Evolutionary conservation across 2,113 vertebrate genomes (phyloP).

Genomic region (Heptranchias perlo): DNA sequence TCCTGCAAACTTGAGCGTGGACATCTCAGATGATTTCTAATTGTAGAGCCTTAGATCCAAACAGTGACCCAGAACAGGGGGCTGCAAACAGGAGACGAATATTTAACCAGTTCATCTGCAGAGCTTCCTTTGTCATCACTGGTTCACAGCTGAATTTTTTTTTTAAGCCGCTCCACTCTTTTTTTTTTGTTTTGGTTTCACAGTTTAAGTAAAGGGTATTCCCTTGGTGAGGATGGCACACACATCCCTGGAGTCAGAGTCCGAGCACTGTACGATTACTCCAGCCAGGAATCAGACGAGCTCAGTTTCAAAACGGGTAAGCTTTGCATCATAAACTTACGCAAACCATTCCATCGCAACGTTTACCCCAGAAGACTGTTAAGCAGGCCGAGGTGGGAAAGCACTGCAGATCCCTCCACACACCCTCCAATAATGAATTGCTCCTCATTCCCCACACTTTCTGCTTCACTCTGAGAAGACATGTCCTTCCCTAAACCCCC

Average conservation of each 20-base stretch:
- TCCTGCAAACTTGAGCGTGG: too few species aligned
- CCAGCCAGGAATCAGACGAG: conserved; percentile 48
- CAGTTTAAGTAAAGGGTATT: conserved; percentile 29
- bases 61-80: background rate
- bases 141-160: background rate
- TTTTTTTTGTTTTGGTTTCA: background rate
- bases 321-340: background rate
- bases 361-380: background rate
- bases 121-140: background rate
- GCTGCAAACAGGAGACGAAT: background rate
- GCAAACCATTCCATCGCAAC: background rate
- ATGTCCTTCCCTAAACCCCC: background rate
- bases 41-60: background rate
- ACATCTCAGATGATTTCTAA: background rate
- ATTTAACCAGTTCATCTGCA: background rate
- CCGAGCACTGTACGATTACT: conserved; percentile 48
- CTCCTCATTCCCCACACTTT: background rate
- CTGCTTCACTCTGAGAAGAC: background rate
- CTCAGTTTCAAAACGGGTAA: conserved; percentile 50
- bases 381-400: background rate
- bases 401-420: background rate
- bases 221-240: conserved; percentile 17
- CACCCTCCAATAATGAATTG: too few species aligned
- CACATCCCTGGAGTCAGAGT: conserved; percentile 43
- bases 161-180: background rate